These are phyloP conservation scores for Leistus spinibarbis DNA, from an alignment of 2,888 invertebrate species.

Conservation along the genomic window DNA sequence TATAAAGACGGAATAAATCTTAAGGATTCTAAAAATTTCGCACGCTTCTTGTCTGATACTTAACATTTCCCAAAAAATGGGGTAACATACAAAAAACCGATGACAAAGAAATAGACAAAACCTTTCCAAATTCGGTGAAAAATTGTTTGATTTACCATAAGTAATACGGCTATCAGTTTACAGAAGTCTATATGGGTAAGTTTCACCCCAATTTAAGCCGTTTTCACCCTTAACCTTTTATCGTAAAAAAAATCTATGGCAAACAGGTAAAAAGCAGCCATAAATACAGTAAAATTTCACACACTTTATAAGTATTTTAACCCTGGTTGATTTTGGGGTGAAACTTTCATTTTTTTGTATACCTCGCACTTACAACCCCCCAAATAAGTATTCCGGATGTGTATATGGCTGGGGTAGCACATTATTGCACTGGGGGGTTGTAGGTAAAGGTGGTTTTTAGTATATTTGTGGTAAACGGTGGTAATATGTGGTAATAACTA, in stretches of 20 bases:
- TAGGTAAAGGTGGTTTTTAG: not conserved
- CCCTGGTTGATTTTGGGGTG: conserved; percentile 22
- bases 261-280: conserved; percentile 37
- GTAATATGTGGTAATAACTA: conserved; percentile 34
- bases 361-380: not conserved
- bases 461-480: conserved; percentile 29
- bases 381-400: not conserved
- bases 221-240: conserved; percentile 30
- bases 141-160: conserved; percentile 48
- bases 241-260: conserved; percentile 13
- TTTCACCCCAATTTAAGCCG: conserved; percentile 25
- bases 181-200: conserved; percentile 24
- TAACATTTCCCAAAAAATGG: conserved; percentile 7
- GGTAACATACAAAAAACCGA: not conserved
- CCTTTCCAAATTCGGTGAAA: conserved; percentile 45
- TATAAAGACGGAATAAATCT: too few species aligned
- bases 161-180: conserved; percentile 36
- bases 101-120: not conserved
- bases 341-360: not conserved
- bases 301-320: conserved; percentile 32
- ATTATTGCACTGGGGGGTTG: not conserved
- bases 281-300: conserved; percentile 30
- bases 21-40: conserved; percentile 36
- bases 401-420: not conserved
- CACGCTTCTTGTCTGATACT: conserved; percentile 20